phyloP scores from a whole-genome alignment of 2,888 invertebrate species.

The Dicranocentrus wangi region DNA sequence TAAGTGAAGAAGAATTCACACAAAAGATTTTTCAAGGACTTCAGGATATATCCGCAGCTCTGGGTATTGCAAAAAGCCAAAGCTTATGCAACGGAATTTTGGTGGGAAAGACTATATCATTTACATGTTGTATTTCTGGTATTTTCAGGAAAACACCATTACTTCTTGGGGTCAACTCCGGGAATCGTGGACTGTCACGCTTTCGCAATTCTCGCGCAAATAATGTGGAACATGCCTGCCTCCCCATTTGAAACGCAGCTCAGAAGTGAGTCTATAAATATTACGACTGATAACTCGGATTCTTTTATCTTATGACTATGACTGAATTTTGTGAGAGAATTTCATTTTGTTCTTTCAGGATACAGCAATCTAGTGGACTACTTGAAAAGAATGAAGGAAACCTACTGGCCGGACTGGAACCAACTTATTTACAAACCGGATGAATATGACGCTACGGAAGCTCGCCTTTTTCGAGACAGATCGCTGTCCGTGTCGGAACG shows the following conservation, averaged over 20 bases:
- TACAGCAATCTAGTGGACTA: conserved; percentile 67
- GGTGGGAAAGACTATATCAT: too few species aligned
- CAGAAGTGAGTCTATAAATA: conserved; percentile 70
- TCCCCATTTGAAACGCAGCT: conserved; percentile 72
- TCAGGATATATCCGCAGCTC: conserved; percentile 67
- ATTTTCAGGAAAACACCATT: conserved; percentile 71
- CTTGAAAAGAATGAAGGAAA: conserved; percentile 67
- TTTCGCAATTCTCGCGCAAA: conserved; percentile 75
- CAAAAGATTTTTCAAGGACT: conserved; percentile 66
- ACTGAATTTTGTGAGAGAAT: background rate
- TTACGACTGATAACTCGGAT: too few species aligned
- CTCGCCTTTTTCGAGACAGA: background rate
- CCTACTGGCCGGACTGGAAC: conserved; percentile 71
- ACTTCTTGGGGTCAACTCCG: conserved; percentile 70
- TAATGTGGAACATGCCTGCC: conserved; percentile 74
- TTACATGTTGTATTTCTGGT: too few species aligned
- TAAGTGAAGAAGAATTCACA: conserved; percentile 60
- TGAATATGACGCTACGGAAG: conserved; percentile 38
- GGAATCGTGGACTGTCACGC: conserved; percentile 75
- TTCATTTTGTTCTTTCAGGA: conserved; percentile 30
- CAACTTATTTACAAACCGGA: conserved; percentile 40
- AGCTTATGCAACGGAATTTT: too few species aligned
- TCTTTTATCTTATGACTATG: too few species aligned
- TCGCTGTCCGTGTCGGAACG: background rate
- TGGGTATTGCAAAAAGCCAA: too few species aligned